phyloP scores from a whole-genome alignment of 2,797 vertebrate genomes.

The Centroberyx gerrardi region DNA sequence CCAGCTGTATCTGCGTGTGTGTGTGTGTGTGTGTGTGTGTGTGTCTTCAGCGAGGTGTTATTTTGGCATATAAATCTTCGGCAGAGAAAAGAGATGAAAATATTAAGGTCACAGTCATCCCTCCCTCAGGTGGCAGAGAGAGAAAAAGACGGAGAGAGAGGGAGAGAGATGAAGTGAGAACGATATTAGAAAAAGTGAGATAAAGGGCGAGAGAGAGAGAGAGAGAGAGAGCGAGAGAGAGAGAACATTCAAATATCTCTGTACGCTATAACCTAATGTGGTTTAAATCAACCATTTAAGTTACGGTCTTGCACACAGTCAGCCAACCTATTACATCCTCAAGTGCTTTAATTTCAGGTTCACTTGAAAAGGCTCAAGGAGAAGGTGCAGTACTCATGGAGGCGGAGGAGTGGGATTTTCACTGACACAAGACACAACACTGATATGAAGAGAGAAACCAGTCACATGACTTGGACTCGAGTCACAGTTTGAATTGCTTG shows the following conservation, averaged over 20 bases:
- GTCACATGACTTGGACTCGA: too few species aligned
- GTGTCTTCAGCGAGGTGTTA: slow-evolving; percentile 49
- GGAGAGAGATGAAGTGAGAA: neutral
- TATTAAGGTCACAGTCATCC: slow-evolving; percentile 61
- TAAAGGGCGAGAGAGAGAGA: neutral
- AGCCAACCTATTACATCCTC: neutral
- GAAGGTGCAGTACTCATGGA: too few species aligned
- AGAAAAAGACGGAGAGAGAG: neutral
- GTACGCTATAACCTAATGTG: neutral
- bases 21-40: slow-evolving; percentile 22
- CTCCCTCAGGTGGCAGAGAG: slow-evolving; percentile 24
- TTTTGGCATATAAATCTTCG: slow-evolving; percentile 52
- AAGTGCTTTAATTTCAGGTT: neutral
- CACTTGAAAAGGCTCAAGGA: too few species aligned
- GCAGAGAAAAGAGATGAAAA: slow-evolving; percentile 55
- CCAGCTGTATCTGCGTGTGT: neutral
- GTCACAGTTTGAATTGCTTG: too few species aligned
- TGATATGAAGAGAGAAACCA: too few species aligned
- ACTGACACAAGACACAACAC: too few species aligned
- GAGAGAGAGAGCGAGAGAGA: neutral
- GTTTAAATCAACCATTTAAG: neutral
- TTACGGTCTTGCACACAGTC: neutral
- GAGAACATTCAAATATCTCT: neutral
- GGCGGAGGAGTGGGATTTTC: too few species aligned
- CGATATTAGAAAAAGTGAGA: too few species aligned